A percentile compares a stretch with the other conserved stretches of the same genome.
Evolutionary conservation across 2,888 invertebrate genomes (phyloP).

Genomic region (Molorchus minor): DNA sequence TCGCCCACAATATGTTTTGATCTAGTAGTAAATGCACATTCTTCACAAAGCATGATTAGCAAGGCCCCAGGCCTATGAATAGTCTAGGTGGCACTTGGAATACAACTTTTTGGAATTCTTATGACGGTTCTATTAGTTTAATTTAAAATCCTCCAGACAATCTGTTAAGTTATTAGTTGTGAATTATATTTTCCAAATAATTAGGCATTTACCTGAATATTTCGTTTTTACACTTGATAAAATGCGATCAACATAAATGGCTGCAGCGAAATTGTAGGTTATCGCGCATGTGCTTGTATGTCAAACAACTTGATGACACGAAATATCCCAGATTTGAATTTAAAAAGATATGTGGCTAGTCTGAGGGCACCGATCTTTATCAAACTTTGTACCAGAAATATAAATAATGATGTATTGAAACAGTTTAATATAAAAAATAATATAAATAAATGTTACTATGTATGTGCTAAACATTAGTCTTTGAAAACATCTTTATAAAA

Average conservation of each 20-base stretch:
- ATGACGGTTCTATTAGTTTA: not conserved
- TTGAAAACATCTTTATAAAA: no score
- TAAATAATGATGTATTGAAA: no score
- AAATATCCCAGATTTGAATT: conserved; percentile 19
- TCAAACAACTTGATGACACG: conserved; percentile 23
- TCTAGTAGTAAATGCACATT: conserved; percentile 18
- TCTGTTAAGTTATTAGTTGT: not conserved
- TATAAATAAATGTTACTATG: no score
- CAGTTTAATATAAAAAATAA: no score
- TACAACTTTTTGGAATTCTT: conserved; percentile 3
- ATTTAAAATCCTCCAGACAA: not conserved
- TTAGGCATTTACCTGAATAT: conserved; percentile 57
- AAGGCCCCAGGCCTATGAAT: conserved; percentile 53
- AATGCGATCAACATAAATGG: conserved; percentile 65
- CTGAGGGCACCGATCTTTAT: no score
- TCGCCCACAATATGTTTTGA: conserved; percentile 23
- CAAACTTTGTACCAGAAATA: no score
- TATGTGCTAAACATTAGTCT: no score
- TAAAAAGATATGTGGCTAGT: no score
- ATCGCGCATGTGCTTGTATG: conserved; percentile 58
- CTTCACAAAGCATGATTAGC: conserved; percentile 36
- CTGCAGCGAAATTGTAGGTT: conserved; percentile 62
- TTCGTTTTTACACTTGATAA: conserved; percentile 58
- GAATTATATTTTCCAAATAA: conserved; percentile 12
- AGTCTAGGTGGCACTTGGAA: conserved; percentile 51